A percentile compares a stretch with the other conserved stretches of the same genome.
phyloP scores from a whole-genome alignment of 2,797 vertebrate species.

The Crocidura indochinensis region DNA sequence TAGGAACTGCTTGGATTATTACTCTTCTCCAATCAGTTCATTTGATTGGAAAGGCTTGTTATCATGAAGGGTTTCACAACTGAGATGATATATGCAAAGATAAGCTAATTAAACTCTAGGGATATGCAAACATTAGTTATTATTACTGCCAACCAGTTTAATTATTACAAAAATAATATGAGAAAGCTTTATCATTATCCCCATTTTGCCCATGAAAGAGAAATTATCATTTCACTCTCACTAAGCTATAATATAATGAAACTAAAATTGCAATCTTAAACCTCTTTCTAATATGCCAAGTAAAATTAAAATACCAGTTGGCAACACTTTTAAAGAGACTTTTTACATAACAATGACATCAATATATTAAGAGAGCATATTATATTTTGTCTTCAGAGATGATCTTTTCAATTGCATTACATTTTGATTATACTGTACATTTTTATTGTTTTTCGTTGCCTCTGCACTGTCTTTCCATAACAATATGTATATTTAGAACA shows the following conservation, averaged over 20 bases:
- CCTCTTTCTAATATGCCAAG: not conserved
- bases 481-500: not conserved
- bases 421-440: not conserved
- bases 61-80: conserved; percentile 1
- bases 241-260: not conserved
- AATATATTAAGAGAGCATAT: not conserved
- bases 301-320: conserved; percentile 3
- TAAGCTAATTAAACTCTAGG: conserved; percentile 56
- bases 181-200: conserved; percentile 5
- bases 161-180: conserved; percentile 49
- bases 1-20: not conserved
- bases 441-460: not conserved
- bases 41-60: conserved; percentile 31
- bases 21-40: conserved; percentile 14
- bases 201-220: conserved; percentile 36
- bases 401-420: not conserved
- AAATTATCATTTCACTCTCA: not conserved
- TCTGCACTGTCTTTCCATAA: not conserved
- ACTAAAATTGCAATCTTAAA: conserved; percentile 45
- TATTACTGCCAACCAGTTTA: conserved; percentile 33
- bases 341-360: not conserved
- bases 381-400: not conserved
- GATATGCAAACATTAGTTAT: conserved; percentile 40
- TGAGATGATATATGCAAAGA: conserved; percentile 3
- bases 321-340: not conserved